Base-by-base conservation (phyloP, 2,888 invertebrate species). In the Zeuzera pyrina region DNA sequence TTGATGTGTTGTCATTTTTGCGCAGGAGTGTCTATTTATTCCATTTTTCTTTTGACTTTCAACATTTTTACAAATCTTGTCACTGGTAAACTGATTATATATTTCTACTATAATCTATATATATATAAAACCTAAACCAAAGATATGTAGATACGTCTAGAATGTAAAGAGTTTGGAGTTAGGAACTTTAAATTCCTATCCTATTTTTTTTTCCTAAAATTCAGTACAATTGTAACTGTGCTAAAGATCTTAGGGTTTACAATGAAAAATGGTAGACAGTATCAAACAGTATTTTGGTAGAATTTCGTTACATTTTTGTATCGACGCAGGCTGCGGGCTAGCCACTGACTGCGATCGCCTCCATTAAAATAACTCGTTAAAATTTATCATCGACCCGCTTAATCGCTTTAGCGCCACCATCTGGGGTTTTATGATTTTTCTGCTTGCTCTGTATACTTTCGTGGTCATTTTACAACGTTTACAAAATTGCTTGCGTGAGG, bases 281-380 rank as follows among this genome's bases (percentile, higher is more conserved):
- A 68, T 71, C 63, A 65, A 70, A 64, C 60, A 66, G 66, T 68
- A 52, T 76, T 78, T 74, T 63, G 62, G 62, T n/a, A 34, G 55
- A 63, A 65, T 66, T 65, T 65, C 70, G 64, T 72, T 78, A 77
- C 77, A 76, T 81, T 78, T 81, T 83, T 76, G 77, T 79, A 77
- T 77, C 69, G 67, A 61, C 60, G 57, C 76, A 69, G 72, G 67
- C 73, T 70, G 76, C 71, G 59, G 68, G 68, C 65, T 62, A 64
- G 76, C 79, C 79, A 69, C 78, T 74, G 76, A 77, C 73, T 77
- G 73, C 70, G 79, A 83, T 83, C 76, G 77, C 77, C 71, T 71
- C 79, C 81, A 78, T 83, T 83, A 81, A 83, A 81, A 83, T 83
- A 79, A 79, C 81, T 83, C 81, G 81, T 83, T 83, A 83, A 83